Evolutionary conservation across 2,113 vertebrate genomes (phyloP).

Genomic region (Leptobrachium ailaonicum): DNA sequence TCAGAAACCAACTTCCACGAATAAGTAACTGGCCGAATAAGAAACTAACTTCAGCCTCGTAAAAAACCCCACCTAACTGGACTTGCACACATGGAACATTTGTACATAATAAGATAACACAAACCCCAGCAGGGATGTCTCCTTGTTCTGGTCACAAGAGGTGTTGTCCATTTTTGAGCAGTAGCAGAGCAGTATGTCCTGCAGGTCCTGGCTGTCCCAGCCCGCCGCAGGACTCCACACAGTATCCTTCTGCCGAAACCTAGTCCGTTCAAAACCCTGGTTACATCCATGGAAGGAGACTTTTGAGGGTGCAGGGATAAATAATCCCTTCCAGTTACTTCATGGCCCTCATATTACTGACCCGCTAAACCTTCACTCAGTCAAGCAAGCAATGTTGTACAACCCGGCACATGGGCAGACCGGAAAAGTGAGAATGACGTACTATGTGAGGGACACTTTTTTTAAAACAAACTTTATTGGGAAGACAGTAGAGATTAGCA

Average conservation of each 20-base stretch:
- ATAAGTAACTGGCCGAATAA: too few relatives aligned
- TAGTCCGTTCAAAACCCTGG: neutral
- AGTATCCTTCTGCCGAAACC: neutral
- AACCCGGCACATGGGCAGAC: too few relatives aligned
- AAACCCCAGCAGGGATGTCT: neutral
- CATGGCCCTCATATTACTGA: neutral
- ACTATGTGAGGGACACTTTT: neutral
- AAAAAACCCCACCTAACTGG: too few relatives aligned
- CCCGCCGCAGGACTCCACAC: neutral
- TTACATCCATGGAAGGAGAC: slow-evolving; percentile 9
- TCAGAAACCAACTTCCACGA: too few relatives aligned
- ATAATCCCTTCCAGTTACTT: too few relatives aligned
- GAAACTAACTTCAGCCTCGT: too few relatives aligned
- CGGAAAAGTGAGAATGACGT: too few relatives aligned
- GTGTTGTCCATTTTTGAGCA: neutral
- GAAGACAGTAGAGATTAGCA: too few relatives aligned
- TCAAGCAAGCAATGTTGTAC: too few relatives aligned
- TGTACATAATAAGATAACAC: neutral
- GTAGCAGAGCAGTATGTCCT: neutral
- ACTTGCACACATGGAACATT: too few relatives aligned
- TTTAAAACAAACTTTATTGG: neutral
- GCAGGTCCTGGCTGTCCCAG: neutral
- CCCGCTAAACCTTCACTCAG: neutral
- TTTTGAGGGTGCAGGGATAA: neutral
- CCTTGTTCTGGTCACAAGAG: too few relatives aligned